phyloP scores from a whole-genome alignment of 2,797 vertebrate species.

The Xenopus petersii region DNA sequence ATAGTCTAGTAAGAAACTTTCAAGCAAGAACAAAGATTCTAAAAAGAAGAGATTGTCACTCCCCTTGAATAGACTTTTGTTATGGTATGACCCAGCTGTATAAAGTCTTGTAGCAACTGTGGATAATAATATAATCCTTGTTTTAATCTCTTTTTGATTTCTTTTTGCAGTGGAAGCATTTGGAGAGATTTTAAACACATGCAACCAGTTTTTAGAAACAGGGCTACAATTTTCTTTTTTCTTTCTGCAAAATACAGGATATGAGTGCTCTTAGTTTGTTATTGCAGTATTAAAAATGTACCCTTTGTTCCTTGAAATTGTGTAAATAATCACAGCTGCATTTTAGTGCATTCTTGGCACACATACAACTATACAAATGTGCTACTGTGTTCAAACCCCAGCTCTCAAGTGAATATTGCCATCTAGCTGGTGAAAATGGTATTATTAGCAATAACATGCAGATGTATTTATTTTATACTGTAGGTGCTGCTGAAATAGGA shows the following conservation, averaged over 20 bases:
- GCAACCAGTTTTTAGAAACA: neutral
- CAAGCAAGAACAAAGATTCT: no score
- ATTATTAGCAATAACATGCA: neutral
- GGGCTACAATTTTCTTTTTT: neutral
- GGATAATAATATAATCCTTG: no score
- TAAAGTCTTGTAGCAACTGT: no score
- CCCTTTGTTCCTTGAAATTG: conserved; percentile 9
- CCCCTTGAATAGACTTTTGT: no score
- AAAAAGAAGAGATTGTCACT: no score
- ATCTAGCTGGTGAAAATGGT: conserved; percentile 1
- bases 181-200: neutral
- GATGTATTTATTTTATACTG: conserved; percentile 47
- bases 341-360: neutral
- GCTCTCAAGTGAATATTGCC: conserved; percentile 4
- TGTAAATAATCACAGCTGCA: neutral
- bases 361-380: neutral
- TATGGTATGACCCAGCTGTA: no score
- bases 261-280: neutral
- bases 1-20: no score
- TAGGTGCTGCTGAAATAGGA: conserved; percentile 49
- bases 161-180: neutral
- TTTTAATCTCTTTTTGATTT: no score
- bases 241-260: no score
- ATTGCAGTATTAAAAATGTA: conserved; percentile 1
- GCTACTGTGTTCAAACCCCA: neutral